A percentile compares a stretch with the other conserved stretches of the same genome.
phyloP scores from a whole-genome alignment of 2,113 vertebrate genomes.

The Triplophysa siluroides region DNA sequence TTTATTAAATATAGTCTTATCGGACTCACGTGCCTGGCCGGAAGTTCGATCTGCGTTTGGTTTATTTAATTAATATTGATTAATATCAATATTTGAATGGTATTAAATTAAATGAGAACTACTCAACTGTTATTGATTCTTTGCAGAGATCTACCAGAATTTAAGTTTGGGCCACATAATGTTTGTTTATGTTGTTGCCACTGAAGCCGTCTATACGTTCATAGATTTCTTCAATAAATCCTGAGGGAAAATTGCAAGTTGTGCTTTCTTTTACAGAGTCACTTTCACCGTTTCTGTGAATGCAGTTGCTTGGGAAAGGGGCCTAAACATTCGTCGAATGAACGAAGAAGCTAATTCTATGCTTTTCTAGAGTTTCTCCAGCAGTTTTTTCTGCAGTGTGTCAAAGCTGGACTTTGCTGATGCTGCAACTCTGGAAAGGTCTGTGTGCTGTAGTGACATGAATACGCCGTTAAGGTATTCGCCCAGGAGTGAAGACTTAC shows the following conservation, averaged over 20 bases:
- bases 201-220: no score
- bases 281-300: neutral
- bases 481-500: slow-evolving; percentile 55
- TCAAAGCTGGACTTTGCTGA: slow-evolving; percentile 58
- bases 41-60: no score
- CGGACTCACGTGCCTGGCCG: no score
- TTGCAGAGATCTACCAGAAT: no score
- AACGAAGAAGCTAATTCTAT: slow-evolving; percentile 23
- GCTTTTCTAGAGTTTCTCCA: slow-evolving; percentile 46
- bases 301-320: neutral
- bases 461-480: slow-evolving; percentile 56
- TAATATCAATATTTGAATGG: no score
- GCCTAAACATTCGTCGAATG: neutral
- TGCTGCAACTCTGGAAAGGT: slow-evolving; percentile 62
- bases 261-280: neutral
- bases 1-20: no score
- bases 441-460: slow-evolving; percentile 45
- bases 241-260: neutral
- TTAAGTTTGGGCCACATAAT: no score
- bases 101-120: no score
- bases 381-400: slow-evolving; percentile 55
- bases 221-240: no score
- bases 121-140: no score
- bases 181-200: no score
- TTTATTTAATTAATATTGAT: no score